These are phyloP conservation scores for Timema podura DNA, from an alignment of 2,888 invertebrate species.

Conservation along the genomic window DNA sequence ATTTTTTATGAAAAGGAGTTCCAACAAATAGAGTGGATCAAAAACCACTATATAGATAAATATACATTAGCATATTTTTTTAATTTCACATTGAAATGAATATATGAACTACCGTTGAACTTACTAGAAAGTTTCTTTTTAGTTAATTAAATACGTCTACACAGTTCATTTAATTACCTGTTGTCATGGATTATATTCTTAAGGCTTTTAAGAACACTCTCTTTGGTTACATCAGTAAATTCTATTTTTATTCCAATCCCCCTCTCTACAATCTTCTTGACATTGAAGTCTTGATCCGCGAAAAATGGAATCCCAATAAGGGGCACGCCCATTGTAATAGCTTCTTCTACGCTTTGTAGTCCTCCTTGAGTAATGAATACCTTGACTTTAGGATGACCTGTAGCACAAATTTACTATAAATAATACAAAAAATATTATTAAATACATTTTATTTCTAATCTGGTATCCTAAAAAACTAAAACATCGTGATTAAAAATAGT, in stretches of 20 bases:
- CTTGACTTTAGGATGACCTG: slow-evolving; percentile 24
- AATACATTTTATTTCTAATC: not conserved
- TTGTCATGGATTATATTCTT: too few species aligned
- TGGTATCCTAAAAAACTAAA: too few species aligned
- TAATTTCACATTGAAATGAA: too few species aligned
- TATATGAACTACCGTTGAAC: too few species aligned
- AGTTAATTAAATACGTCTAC: too few species aligned
- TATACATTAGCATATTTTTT: too few species aligned
- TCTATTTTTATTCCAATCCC: slow-evolving; percentile 21
- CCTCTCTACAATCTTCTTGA: slow-evolving; percentile 17
- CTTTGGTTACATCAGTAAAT: slow-evolving; percentile 20
- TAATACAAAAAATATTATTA: not conserved
- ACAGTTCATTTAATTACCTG: too few species aligned
- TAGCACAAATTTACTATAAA: not conserved
- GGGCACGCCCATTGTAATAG: slow-evolving; percentile 20
- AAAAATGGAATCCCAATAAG: slow-evolving; percentile 23
- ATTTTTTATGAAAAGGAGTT: too few species aligned
- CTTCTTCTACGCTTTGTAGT: slow-evolving; percentile 24
- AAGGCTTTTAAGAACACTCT: slow-evolving; percentile 13
- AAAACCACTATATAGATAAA: too few species aligned
- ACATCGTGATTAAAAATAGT: too few species aligned
- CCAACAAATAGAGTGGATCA: too few species aligned
- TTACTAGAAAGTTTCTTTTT: too few species aligned
- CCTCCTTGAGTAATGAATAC: slow-evolving; percentile 26
- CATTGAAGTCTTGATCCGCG: slow-evolving; percentile 24